Conservation (phyloP, 1,140 invertebrate species). For the Nylanderia fulva region DNA sequence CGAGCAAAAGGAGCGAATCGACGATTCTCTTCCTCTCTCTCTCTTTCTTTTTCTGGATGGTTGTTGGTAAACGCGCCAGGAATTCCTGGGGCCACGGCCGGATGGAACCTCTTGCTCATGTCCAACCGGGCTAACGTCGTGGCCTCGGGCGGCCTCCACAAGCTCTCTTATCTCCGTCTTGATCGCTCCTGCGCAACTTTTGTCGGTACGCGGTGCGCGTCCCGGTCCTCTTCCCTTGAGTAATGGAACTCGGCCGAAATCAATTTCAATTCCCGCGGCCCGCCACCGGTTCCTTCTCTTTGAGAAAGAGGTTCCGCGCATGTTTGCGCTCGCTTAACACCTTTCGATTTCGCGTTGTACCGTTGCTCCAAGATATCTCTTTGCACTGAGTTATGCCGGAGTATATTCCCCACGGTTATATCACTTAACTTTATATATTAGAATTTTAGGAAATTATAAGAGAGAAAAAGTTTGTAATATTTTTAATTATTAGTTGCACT, state of each 20-base stretch:
- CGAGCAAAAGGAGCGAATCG: constrained; percentile 44
- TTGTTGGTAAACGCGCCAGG: constrained; percentile 80
- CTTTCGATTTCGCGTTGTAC: constrained; percentile 62
- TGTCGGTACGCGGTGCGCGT: constrained; percentile 78
- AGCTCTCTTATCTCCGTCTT: constrained; percentile 77
- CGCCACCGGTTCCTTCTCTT: constrained; percentile 61
- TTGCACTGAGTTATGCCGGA: background rate
- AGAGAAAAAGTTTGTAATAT: background rate
- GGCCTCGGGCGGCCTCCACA: constrained; percentile 52
- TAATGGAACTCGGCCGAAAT: constrained; percentile 82
- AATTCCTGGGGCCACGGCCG: constrained; percentile 76
- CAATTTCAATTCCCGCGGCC: constrained; percentile 80
- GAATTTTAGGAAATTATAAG: background rate
- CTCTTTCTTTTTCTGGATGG: constrained; percentile 63
- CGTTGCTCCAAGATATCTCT: background rate
- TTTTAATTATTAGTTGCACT: too few species aligned
- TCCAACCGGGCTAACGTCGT: constrained; percentile 64
- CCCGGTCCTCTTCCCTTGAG: constrained; percentile 76
- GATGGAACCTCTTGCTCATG: constrained; percentile 64
- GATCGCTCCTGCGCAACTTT: constrained; percentile 79
- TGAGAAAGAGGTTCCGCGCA: constrained; percentile 57
- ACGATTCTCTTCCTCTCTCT: constrained; percentile 12
- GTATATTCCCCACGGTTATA: constrained; percentile 7
- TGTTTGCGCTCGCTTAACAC: constrained; percentile 67
- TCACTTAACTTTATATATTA: background rate